These are phyloP conservation scores for Brachyhypopomus occidentalis DNA, from an alignment of 2,113 vertebrate genomes.

Conservation along the genomic window DNA sequence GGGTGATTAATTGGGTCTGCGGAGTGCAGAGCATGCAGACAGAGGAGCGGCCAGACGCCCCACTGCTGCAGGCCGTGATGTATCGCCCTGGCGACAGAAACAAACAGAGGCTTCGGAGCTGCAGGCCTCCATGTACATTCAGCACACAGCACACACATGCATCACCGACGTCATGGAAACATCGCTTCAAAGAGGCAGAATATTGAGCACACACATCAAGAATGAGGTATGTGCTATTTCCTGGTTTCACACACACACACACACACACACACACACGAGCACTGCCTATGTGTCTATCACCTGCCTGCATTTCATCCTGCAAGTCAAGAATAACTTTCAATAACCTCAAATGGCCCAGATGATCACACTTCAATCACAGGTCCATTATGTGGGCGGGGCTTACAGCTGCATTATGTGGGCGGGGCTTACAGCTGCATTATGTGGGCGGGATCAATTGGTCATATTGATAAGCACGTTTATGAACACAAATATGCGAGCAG, in stretches of 20 bases:
- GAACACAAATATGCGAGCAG: conserved; percentile 19
- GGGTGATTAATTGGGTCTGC: conserved; percentile 40
- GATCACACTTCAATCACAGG: conserved; percentile 76
- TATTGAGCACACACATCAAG: background rate
- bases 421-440: conserved; percentile 64
- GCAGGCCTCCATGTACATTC: background rate
- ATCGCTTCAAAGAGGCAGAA: conserved; percentile 11
- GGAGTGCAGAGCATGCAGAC: background rate
- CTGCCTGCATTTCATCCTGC: conserved; percentile 1
- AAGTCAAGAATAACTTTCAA: conserved; percentile 64
- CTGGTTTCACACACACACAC: background rate
- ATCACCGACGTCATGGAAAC: background rate
- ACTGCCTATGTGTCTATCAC: background rate
- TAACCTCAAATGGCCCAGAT: conserved; percentile 71
- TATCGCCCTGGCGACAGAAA: conserved; percentile 12
- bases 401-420: conserved; percentile 33
- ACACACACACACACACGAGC: background rate
- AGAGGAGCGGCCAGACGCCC: background rate
- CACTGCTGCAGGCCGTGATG: background rate
- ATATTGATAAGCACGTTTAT: background rate
- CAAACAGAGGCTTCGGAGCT: conserved; percentile 13
- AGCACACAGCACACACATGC: background rate
- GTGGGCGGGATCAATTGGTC: conserved; percentile 16
- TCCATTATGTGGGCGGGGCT: conserved; percentile 59
- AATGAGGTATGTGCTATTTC: background rate